Conservation (phyloP, 2,797 vertebrate genomes). For the Thunnus albacares region DNA sequence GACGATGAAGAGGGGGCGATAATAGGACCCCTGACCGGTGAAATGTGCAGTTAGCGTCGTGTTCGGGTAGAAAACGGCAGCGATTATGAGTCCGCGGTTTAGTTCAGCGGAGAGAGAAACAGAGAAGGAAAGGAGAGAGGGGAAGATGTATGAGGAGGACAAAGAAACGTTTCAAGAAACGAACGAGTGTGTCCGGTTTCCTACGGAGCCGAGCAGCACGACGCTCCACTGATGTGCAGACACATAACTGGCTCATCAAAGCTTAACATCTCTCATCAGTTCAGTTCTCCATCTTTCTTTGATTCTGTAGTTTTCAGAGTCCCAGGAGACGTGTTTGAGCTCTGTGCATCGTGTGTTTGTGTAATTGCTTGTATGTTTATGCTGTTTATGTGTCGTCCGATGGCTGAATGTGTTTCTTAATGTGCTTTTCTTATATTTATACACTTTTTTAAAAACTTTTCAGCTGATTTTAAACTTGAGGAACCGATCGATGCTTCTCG, state of each 20-base stretch:
- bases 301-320: not conserved
- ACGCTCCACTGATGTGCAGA: not conserved
- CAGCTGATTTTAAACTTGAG: no score
- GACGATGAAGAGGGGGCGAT: conserved; percentile 28
- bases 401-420: no score
- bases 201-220: not conserved
- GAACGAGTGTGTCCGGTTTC: not conserved
- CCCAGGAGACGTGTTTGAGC: not conserved
- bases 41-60: conserved; percentile 44
- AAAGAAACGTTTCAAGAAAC: not conserved
- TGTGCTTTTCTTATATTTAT: no score
- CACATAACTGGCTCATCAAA: not conserved
- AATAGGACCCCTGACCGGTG: conserved; percentile 50
- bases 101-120: conserved; percentile 10
- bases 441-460: no score
- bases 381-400: no score
- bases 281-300: not conserved
- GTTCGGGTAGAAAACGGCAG: not conserved
- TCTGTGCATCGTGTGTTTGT: not conserved
- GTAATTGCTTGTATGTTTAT: no score
- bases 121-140: not conserved
- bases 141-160: not conserved
- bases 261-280: not conserved
- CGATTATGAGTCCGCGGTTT: conserved; percentile 39
- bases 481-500: no score